Percentiles rank a stretch among this genome's conserved stretches.
Evolutionary conservation across 2,888 invertebrate species (phyloP).

Genomic region (Bombyx huttoni): DNA sequence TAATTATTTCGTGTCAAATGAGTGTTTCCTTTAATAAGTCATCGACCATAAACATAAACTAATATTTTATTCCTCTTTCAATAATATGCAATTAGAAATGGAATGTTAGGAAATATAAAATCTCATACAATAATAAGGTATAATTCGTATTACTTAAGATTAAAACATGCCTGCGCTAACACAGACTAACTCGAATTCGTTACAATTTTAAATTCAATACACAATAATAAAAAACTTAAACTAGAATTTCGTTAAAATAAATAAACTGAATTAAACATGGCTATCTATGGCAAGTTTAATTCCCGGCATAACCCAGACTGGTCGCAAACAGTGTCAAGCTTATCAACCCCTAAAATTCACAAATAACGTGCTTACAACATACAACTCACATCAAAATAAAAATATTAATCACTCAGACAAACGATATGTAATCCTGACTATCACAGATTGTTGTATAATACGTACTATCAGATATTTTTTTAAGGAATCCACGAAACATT

Average conservation of each 20-base stretch:
- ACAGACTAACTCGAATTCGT: no score
- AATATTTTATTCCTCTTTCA: background rate
- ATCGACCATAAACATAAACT: background rate
- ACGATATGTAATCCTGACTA: constrained; percentile 21
- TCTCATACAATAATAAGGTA: constrained; percentile 1
- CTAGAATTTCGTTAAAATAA: constrained; percentile 1
- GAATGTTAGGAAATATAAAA: constrained; percentile 4
- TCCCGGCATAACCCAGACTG: constrained; percentile 18
- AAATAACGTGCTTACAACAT: background rate
- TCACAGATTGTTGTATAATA: constrained; percentile 39
- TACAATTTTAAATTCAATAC: no score
- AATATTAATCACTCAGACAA: constrained; percentile 11
- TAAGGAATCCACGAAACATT: background rate
- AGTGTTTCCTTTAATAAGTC: constrained; percentile 14
- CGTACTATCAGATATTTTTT: constrained; percentile 3
- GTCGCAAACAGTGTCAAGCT: constrained; percentile 1
- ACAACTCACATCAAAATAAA: constrained; percentile 11
- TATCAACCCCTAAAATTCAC: background rate
- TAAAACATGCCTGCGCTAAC: no score
- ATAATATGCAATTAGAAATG: constrained; percentile 2
- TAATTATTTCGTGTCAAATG: constrained; percentile 15
- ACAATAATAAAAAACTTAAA: background rate
- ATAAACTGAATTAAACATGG: constrained; percentile 56
- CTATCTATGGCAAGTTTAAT: constrained; percentile 65
- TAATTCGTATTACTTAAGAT: no score